Base-by-base conservation (phyloP, 2,113 vertebrate genomes). In the Atlantisia rogersi region DNA sequence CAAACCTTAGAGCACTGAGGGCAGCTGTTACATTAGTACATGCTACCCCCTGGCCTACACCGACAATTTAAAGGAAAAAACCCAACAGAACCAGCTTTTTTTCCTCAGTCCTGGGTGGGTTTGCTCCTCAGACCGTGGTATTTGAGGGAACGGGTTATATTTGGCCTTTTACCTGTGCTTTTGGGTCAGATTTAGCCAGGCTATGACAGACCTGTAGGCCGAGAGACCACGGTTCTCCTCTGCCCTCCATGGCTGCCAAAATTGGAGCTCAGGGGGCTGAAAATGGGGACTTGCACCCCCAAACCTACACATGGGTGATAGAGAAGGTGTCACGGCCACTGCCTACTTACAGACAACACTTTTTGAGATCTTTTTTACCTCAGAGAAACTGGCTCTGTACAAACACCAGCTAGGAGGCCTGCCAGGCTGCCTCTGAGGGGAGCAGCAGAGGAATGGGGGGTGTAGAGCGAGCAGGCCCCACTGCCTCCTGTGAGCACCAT, bases 371-470 rank as follows among this genome's bases (percentile, higher is more conserved):
- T 3, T 17, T 85, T 94, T 95, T 78, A 82, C 89, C 91, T 89
- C 81, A 63, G n/a, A 11, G 16, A 79, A 65, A 14, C 2, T 3
- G 14, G 11, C 39, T 29, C 25, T 14, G 28, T 39, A 2, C 65
- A 22, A 15, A 8, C 12, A 32, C 1, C 3, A 0, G 65, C 48
- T 0, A 0, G 50, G 24, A 10, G 0, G 0, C n/a, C 46, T 1
- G 0, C 59, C 6, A 35, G 29, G 25, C 82, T 15, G 42, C 42
- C 39, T 24, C 52, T 80, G 91, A 96, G 82, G 94, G 76, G 70
- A 83, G 52, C 69, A 7, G 44, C 55, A 4, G 40, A 6, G 48
- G 17, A 26, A 7, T 2, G 10, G 15, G 32, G 32, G 4, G 14
- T 8, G 10, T 3, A 19, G 19, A 16, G 29, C 0, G 5, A 31